Evolutionary conservation across 2,888 invertebrate species (phyloP).

Genomic region (Scaptomyza tumidula): DNA sequence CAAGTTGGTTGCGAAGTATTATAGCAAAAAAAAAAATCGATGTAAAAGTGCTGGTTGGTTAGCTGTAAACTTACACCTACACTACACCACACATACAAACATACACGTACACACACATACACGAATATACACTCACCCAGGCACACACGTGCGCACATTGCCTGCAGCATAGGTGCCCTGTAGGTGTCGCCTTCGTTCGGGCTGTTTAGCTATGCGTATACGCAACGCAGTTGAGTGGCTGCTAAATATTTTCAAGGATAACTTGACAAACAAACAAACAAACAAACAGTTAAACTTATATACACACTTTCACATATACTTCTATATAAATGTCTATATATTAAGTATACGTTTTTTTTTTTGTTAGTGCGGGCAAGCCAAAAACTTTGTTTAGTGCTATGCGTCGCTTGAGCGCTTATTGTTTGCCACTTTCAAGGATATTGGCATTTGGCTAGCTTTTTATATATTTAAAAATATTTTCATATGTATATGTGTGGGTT

Average conservation of each 20-base stretch:
- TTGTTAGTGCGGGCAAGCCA: conserved; percentile 37
- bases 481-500: background rate
- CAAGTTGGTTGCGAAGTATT: conserved; percentile 22
- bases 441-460: conserved; percentile 57
- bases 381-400: conserved; percentile 64
- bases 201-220: conserved; percentile 77
- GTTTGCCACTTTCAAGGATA: conserved; percentile 53
- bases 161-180: conserved; percentile 57
- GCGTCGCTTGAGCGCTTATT: conserved; percentile 62
- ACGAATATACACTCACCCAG: background rate
- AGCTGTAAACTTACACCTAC: conserved; percentile 58
- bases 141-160: conserved; percentile 7
- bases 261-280: conserved; percentile 61
- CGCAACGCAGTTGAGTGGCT: conserved; percentile 71
- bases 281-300: conserved; percentile 53
- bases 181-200: conserved; percentile 68
- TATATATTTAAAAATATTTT: background rate
- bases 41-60: conserved; percentile 71
- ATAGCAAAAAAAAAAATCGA: conserved; percentile 59
- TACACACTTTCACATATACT: background rate
- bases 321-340: background rate
- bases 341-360: background rate
- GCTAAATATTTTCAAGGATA: conserved; percentile 81
- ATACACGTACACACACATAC: conserved; percentile 2
- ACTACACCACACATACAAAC: conserved; percentile 10